Percentiles rank a stretch among this genome's conserved stretches.
phyloP scores from a whole-genome alignment of 2,888 invertebrate genomes.

The Allophyes oxyacanthae region DNA sequence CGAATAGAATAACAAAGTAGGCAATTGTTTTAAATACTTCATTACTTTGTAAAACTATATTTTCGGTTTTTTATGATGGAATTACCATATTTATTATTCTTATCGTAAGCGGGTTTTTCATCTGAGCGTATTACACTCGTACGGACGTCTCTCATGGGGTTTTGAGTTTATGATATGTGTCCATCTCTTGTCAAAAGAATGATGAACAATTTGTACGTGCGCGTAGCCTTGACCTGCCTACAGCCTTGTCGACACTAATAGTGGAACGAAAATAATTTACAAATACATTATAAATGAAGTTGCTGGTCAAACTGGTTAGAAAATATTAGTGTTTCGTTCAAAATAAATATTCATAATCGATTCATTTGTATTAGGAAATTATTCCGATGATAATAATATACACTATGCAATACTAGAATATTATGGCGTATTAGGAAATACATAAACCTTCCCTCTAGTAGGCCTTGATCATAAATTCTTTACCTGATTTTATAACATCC shows the following conservation, averaged over 20 bases:
- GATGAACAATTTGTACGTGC: slow-evolving; percentile 24
- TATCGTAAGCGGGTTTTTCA: too few relatives aligned
- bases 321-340: background rate
- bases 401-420: slow-evolving; percentile 18
- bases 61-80: too few relatives aligned
- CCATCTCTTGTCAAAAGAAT: slow-evolving; percentile 35
- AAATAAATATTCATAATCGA: background rate
- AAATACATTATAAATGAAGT: background rate
- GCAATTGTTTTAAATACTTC: too few relatives aligned
- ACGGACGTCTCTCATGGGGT: slow-evolving; percentile 19
- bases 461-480: slow-evolving; percentile 36
- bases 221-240: slow-evolving; percentile 35
- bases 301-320: background rate
- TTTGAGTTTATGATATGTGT: slow-evolving; percentile 26
- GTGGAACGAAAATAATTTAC: slow-evolving; percentile 9
- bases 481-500: slow-evolving; percentile 34
- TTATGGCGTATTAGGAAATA: slow-evolving; percentile 20
- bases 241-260: slow-evolving; percentile 15
- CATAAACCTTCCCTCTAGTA: slow-evolving; percentile 16
- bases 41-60: too few relatives aligned
- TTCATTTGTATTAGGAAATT: too few relatives aligned
- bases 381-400: background rate
- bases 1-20: too few relatives aligned
- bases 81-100: too few relatives aligned
- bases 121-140: background rate